A percentile compares a stretch with the other conserved stretches of the same genome.
phyloP scores from a whole-genome alignment of 2,888 invertebrate species.

The Dendrolimus pini region DNA sequence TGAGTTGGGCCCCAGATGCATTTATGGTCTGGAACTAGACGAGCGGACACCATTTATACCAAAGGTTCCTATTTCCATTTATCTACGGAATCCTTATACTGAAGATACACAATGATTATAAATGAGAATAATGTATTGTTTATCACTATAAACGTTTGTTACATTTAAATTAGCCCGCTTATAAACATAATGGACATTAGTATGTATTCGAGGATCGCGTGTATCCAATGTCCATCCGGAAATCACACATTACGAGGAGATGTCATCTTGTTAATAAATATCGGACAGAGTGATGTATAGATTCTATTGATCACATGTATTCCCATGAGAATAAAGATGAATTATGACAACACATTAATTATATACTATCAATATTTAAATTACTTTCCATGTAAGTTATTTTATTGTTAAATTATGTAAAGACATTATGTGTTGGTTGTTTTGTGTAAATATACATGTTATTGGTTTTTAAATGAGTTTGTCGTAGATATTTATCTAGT shows the following conservation, averaged over 20 bases:
- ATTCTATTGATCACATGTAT: slow-evolving; percentile 2
- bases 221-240: slow-evolving; percentile 16
- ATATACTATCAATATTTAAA: neutral
- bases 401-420: neutral
- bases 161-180: neutral
- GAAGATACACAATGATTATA: neutral
- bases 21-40: too few relatives aligned
- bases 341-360: neutral
- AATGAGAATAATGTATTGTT: neutral
- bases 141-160: neutral
- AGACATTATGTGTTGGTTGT: too few relatives aligned
- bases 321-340: slow-evolving; percentile 9
- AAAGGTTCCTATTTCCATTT: too few relatives aligned
- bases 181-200: neutral
- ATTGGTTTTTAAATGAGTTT: too few relatives aligned
- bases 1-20: too few relatives aligned
- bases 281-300: slow-evolving; percentile 24
- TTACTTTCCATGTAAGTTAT: neutral
- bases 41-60: too few relatives aligned
- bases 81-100: too few relatives aligned
- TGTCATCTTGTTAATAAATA: slow-evolving; percentile 23
- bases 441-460: too few relatives aligned
- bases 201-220: neutral
- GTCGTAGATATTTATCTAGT: too few relatives aligned
- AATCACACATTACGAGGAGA: slow-evolving; percentile 19